A percentile compares a stretch with the other conserved stretches of the same genome.
Conservation (phyloP, 2,113 vertebrate genomes). For the Odobenus rosmarus region DNA sequence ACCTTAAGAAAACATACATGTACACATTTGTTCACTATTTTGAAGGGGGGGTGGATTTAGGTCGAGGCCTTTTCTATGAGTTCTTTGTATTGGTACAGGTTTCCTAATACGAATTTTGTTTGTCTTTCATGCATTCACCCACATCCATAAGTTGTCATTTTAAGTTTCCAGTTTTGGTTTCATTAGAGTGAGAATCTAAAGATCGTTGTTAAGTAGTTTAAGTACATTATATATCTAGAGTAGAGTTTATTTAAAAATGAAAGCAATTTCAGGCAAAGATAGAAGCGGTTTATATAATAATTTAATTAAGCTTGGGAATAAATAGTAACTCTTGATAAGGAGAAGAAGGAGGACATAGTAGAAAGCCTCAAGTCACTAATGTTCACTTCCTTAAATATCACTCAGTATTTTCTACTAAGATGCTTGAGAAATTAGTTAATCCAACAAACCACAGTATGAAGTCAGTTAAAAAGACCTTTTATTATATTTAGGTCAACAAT, state of each 20-base stretch:
- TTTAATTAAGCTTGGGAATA: not conserved
- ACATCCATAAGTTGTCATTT: not conserved
- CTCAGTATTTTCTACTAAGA: not conserved
- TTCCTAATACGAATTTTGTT: not conserved
- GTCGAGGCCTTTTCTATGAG: not conserved
- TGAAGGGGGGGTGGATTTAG: not conserved
- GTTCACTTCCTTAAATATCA: not conserved
- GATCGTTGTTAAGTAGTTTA: not conserved
- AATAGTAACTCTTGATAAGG: not conserved
- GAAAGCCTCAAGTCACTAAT: not conserved
- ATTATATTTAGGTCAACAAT: not conserved
- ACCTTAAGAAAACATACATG: not conserved
- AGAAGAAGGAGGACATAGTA: not conserved
- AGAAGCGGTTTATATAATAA: not conserved
- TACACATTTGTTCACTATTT: not conserved
- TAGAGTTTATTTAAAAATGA: not conserved
- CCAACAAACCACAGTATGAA: not conserved
- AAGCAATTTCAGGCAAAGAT: not conserved
- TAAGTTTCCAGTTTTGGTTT: conserved; percentile 1
- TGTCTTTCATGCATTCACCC: not conserved
- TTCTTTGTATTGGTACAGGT: not conserved
- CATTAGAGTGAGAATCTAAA: not conserved
- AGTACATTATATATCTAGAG: not conserved
- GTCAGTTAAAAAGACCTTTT: not conserved
- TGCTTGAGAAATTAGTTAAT: not conserved